phyloP scores from a whole-genome alignment of 2,113 vertebrate species.

The Eleginops maclovinus region DNA sequence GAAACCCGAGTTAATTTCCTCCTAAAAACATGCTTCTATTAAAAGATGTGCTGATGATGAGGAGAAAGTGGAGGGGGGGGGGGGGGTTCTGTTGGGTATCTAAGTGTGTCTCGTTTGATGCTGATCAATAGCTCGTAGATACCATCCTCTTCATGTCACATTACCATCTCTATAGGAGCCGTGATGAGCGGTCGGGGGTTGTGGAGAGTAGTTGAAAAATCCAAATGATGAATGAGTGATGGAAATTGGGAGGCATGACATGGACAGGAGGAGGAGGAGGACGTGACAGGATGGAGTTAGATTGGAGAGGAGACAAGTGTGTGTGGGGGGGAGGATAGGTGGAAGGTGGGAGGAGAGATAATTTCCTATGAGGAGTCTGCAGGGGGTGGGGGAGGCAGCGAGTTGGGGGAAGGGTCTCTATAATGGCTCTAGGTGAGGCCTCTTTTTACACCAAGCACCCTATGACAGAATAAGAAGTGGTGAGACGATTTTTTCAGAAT shows the following conservation, averaged over 20 bases:
- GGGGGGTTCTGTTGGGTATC: neutral
- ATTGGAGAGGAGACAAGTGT: constrained; percentile 32
- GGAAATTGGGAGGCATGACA: constrained; percentile 61
- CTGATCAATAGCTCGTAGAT: constrained; percentile 76
- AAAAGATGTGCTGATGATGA: constrained; percentile 12
- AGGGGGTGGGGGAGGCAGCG: constrained; percentile 37
- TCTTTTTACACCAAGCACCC: constrained; percentile 53
- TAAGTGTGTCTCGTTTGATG: constrained; percentile 69
- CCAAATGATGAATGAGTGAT: constrained; percentile 61
- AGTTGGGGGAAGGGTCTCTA: constrained; percentile 29
- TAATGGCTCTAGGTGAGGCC: constrained; percentile 70
- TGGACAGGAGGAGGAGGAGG: constrained; percentile 55
- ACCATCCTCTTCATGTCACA: constrained; percentile 79
- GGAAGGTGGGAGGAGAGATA: constrained; percentile 45
- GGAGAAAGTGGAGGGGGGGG: constrained; percentile 4
- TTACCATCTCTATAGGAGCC: constrained; percentile 82
- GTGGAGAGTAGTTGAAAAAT: constrained; percentile 3
- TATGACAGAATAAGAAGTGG: constrained; percentile 44
- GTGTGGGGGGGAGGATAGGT: neutral
- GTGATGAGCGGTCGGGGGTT: constrained; percentile 48
- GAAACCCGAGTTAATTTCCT: constrained; percentile 6
- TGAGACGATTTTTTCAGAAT: constrained; percentile 48
- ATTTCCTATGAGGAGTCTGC: constrained; percentile 69
- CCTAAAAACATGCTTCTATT: constrained; percentile 10
- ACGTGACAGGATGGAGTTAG: constrained; percentile 37